Evolutionary conservation across 2,888 invertebrate species (phyloP).

Genomic region (Andrena praecox): DNA sequence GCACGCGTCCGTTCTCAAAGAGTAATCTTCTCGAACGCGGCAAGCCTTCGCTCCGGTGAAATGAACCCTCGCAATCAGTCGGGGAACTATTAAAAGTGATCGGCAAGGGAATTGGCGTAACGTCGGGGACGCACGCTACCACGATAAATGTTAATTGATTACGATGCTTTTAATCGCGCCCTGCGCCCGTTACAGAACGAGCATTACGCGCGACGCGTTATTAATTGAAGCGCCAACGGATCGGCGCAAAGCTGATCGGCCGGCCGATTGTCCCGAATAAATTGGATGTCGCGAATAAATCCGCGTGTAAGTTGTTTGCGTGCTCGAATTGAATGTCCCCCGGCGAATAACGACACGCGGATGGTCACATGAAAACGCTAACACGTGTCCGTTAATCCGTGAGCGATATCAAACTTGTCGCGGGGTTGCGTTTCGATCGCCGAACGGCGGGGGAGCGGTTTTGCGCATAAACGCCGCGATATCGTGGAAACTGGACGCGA

Average conservation of each 20-base stretch:
- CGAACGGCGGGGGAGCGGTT: background rate
- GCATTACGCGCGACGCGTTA: background rate
- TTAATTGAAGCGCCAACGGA: conserved; percentile 8
- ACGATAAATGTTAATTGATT: background rate
- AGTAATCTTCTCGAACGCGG: no score
- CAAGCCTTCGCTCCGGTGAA: no score
- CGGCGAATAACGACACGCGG: background rate
- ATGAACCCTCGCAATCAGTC: no score
- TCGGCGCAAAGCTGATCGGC: background rate
- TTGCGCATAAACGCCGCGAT: background rate
- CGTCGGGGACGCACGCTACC: background rate
- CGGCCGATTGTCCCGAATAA: background rate
- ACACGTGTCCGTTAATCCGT: background rate
- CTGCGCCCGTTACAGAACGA: background rate
- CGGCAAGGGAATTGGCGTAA: background rate
- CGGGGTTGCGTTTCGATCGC: background rate
- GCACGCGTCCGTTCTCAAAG: no score
- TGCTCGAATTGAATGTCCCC: background rate
- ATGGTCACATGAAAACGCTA: background rate
- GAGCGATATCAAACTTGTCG: conserved; percentile 1
- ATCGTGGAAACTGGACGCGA: background rate
- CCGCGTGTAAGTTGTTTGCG: background rate
- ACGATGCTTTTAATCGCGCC: background rate
- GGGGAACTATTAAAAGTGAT: no score
- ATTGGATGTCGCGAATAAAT: conserved; percentile 16